A percentile compares a stretch with the other conserved stretches of the same genome.
These are phyloP conservation scores for Halesus radiatus DNA, from an alignment of 1,140 invertebrate genomes.

Conservation along the genomic window DNA sequence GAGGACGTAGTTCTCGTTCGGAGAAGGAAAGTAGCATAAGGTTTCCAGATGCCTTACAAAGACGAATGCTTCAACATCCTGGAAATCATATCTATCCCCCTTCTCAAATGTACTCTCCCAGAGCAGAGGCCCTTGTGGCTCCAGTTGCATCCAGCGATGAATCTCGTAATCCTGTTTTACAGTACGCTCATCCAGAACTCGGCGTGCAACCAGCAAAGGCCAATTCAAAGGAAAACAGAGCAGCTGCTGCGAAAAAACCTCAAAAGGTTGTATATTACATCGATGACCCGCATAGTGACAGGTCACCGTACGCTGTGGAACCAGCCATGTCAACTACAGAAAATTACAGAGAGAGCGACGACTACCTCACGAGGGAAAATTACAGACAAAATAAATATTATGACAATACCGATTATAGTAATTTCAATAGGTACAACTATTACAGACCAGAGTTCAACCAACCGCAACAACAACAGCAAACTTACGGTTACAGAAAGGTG, in stretches of 20 bases:
- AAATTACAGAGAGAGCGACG: constrained; percentile 67
- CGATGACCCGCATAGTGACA: constrained; percentile 63
- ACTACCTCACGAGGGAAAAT: constrained; percentile 68
- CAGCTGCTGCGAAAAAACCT: constrained; percentile 63
- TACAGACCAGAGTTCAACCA: constrained; percentile 61
- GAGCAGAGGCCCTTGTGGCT: constrained; percentile 65
- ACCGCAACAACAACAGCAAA: constrained; percentile 3
- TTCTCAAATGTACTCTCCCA: constrained; percentile 74
- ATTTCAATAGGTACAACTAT: constrained; percentile 70
- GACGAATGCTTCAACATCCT: constrained; percentile 78
- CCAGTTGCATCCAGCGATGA: constrained; percentile 76
- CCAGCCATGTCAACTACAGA: constrained; percentile 63
- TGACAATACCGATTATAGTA: constrained; percentile 67
- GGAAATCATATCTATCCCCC: constrained; percentile 75
- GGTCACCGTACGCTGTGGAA: constrained; percentile 63
- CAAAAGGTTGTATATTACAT: constrained; percentile 62
- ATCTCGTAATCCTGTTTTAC: constrained; percentile 79
- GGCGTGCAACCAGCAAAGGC: constrained; percentile 81
- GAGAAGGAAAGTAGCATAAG: constrained; percentile 64
- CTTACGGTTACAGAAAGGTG: constrained; percentile 68
- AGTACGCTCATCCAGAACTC: constrained; percentile 84
- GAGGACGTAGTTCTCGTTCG: constrained; percentile 67
- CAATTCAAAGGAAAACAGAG: constrained; percentile 60
- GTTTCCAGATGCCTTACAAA: constrained; percentile 72
- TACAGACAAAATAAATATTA: constrained; percentile 69